These are phyloP conservation scores for Hypercompe scribonia DNA, from an alignment of 2,888 invertebrate species.

Conservation along the genomic window DNA sequence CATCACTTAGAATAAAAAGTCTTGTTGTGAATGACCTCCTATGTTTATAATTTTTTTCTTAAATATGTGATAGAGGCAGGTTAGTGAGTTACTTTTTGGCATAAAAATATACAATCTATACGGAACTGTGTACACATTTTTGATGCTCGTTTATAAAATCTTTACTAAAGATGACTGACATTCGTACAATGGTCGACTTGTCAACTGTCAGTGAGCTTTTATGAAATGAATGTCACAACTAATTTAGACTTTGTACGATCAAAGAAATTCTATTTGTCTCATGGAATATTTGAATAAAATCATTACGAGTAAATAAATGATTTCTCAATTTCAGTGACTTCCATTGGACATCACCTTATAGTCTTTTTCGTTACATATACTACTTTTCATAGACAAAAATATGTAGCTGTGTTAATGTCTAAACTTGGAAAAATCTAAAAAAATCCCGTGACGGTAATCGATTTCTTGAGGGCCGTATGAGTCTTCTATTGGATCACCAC, in stretches of 20 bases:
- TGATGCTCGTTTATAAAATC: neutral
- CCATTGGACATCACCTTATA: neutral
- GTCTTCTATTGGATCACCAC: too few relatives aligned
- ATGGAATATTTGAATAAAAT: neutral
- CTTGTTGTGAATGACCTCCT: too few relatives aligned
- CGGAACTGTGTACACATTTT: neutral
- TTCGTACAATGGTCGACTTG: neutral
- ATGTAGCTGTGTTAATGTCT: too few relatives aligned
- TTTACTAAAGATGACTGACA: neutral
- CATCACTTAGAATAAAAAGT: too few relatives aligned
- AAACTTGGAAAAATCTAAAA: neutral
- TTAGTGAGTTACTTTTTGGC: neutral
- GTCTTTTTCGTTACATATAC: neutral
- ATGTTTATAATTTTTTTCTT: neutral
- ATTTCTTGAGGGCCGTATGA: neutral
- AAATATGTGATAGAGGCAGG: neutral
- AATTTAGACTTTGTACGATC: neutral
- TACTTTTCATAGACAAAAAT: neutral
- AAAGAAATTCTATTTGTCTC: neutral
- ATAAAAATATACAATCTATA: neutral
- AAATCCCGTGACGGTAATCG: neutral
- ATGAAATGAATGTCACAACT: neutral
- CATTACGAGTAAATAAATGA: neutral
- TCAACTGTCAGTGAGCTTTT: neutral
- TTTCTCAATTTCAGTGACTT: neutral